phyloP scores from a whole-genome alignment of 64 coral and sea anemone species.

The Pocillopora verrucosa region DNA sequence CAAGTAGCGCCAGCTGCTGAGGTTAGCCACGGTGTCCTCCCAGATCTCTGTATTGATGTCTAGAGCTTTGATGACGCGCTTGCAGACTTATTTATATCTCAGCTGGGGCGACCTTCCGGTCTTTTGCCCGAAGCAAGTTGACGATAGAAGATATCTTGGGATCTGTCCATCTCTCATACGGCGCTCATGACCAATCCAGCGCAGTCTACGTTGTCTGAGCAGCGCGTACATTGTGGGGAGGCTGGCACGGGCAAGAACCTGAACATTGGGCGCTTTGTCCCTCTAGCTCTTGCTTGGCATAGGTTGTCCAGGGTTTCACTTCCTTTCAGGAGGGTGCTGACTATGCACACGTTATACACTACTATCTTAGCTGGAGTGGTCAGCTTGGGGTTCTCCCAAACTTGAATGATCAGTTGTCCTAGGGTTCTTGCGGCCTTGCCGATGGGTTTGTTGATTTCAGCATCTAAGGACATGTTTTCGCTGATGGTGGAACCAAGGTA shows the following conservation, averaged over 20 bases:
- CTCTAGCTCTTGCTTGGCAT: not conserved
- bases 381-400: conserved; percentile 25
- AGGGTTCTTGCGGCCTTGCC: conserved; percentile 5
- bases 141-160: not conserved
- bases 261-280: conserved; percentile 11
- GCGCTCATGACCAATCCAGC: not conserved
- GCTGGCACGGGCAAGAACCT: too few species aligned
- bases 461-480: conserved; percentile 28
- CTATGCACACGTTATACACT: not conserved
- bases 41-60: not conserved
- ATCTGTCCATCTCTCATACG: not conserved
- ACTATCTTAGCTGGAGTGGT: not conserved
- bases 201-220: not conserved
- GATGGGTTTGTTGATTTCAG: conserved; percentile 13
- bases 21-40: too few species aligned
- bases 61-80: not conserved
- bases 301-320: not conserved
- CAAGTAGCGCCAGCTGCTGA: not conserved
- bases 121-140: not conserved
- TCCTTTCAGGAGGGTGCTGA: not conserved
- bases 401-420: not conserved
- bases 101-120: not conserved
- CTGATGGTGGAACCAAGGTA: conserved; percentile 46
- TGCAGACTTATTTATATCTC: not conserved
- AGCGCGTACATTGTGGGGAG: not conserved